Evolutionary conservation across 2,888 invertebrate species (phyloP).

Genomic region (Agrotis segetum): DNA sequence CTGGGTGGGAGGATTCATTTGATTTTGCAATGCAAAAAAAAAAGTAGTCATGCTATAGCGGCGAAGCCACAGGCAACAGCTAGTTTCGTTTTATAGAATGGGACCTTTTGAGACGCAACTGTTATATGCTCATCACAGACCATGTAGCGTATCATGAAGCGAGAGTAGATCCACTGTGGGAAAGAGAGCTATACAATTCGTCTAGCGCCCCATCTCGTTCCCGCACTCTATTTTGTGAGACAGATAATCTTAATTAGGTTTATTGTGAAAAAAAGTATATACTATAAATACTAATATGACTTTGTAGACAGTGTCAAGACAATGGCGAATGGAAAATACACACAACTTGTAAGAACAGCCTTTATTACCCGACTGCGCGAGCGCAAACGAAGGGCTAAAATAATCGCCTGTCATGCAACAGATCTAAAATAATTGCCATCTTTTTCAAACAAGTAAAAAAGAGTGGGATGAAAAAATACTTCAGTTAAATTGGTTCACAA

Average conservation of each 20-base stretch:
- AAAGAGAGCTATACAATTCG: too few relatives aligned
- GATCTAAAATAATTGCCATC: conserved; percentile 18
- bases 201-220: too few relatives aligned
- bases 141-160: too few relatives aligned
- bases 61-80: too few relatives aligned
- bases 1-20: too few relatives aligned
- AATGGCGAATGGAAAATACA: conserved; percentile 80
- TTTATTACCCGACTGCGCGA: conserved; percentile 28
- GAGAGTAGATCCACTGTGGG: too few relatives aligned
- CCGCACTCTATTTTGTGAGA: neutral
- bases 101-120: neutral
- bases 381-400: neutral
- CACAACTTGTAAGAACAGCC: conserved; percentile 67
- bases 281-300: conserved; percentile 53
- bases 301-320: conserved; percentile 78
- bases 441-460: neutral
- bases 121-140: too few relatives aligned
- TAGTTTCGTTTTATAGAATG: neutral
- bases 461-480: neutral
- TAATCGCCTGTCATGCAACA: too few relatives aligned
- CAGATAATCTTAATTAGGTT: conserved; percentile 12
- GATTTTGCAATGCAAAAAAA: too few relatives aligned
- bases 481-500: neutral
- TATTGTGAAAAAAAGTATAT: conserved; percentile 48
- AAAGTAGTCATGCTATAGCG: too few relatives aligned